Percentiles rank a stretch among this genome's conserved stretches.
Conservation (phyloP, 1,140 invertebrate species). For the Drosophila athabasca region DNA sequence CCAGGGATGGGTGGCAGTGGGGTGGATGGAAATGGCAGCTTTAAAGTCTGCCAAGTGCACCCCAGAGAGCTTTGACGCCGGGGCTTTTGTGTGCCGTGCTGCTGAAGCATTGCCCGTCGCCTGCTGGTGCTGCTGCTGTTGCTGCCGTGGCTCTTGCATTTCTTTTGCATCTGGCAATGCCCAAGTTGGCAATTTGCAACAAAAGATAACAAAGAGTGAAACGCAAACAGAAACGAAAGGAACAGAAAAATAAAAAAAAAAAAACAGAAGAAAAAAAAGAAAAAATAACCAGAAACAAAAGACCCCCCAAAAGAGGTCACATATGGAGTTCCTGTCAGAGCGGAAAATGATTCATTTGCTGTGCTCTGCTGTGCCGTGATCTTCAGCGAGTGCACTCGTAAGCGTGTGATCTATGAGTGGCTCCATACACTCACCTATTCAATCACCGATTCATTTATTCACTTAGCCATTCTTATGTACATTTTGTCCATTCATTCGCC, state of each 20-base stretch:
- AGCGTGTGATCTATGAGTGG: constrained; percentile 5
- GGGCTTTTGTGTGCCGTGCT: constrained; percentile 58
- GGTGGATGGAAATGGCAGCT: constrained; percentile 13
- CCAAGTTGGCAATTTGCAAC: constrained; percentile 78
- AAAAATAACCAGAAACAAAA: constrained; percentile 15
- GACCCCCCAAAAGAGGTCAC: constrained; percentile 39
- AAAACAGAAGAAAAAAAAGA: not conserved
- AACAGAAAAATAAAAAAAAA: constrained; percentile 14
- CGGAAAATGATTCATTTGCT: constrained; percentile 12
- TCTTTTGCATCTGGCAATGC: constrained; percentile 61
- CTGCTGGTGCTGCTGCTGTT: constrained; percentile 3
- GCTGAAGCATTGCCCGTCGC: constrained; percentile 4
- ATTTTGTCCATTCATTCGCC: not conserved
- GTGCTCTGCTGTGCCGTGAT: not conserved
- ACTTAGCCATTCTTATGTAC: not conserved
- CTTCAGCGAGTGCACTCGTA: constrained; percentile 9
- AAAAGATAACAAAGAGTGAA: constrained; percentile 65
- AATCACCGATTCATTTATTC: constrained; percentile 11
- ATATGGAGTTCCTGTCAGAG: constrained; percentile 14
- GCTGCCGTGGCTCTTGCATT: constrained; percentile 40
- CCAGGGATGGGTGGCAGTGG: not conserved
- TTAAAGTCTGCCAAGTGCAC: constrained; percentile 75
- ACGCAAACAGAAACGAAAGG: constrained; percentile 6
- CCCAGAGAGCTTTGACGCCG: constrained; percentile 77
- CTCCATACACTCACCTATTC: constrained; percentile 12